A percentile compares a stretch with the other conserved stretches of the same genome.
phyloP scores from a whole-genome alignment of 2,113 vertebrate genomes.

The Symphodus melops region DNA sequence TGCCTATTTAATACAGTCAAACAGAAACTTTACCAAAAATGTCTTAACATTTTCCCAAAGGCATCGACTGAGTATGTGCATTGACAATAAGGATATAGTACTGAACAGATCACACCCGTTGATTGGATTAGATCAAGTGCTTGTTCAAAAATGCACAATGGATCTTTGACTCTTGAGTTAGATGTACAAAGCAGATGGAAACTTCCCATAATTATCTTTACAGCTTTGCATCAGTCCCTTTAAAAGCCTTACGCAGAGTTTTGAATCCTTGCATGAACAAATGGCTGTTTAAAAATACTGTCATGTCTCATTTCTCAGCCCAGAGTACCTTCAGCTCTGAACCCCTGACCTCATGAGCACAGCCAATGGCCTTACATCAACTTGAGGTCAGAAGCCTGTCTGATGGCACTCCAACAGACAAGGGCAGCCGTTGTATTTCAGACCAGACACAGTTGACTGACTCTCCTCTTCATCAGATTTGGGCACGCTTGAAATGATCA shows the following conservation, averaged over 20 bases:
- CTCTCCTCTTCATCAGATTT: slow-evolving; percentile 75
- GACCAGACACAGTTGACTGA: slow-evolving; percentile 73
- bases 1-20: too few species aligned
- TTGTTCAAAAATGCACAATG: neutral
- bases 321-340: slow-evolving; percentile 38
- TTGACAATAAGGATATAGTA: neutral
- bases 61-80: too few species aligned
- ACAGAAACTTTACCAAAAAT: too few species aligned
- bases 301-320: slow-evolving; percentile 35
- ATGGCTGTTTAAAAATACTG: slow-evolving; percentile 16
- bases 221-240: neutral
- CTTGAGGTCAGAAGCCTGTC: slow-evolving; percentile 64
- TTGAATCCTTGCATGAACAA: neutral
- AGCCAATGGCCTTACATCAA: slow-evolving; percentile 53
- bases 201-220: neutral
- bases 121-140: too few species aligned
- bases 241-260: neutral
- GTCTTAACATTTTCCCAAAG: too few species aligned
- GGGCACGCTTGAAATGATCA: slow-evolving; percentile 73
- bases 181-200: neutral
- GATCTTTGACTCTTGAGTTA: neutral
- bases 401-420: slow-evolving; percentile 69
- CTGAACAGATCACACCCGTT: neutral
- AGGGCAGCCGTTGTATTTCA: slow-evolving; percentile 78
- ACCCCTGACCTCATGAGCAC: slow-evolving; percentile 60